Evolutionary conservation across 37 sponge, comb jelly and placozoan genomes (phyloP), one percentile per base, ranked within the genome.

Genomic region (Agelas oroides): DNA sequence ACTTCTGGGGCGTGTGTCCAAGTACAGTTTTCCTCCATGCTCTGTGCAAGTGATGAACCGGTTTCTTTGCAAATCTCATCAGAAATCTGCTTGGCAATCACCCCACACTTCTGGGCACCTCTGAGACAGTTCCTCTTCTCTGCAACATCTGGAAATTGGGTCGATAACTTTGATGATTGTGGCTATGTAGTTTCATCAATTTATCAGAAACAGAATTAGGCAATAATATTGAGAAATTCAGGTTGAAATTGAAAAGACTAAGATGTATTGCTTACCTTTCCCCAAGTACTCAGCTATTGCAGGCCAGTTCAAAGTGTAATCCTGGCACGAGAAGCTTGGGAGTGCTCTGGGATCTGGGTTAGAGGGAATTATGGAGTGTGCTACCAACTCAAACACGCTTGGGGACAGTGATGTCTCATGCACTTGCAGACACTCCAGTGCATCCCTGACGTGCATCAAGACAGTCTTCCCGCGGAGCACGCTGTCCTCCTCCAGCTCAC

Each of bases 231-330:
- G n/a, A n/a, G n/a, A n/a, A n/a, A n/a, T n/a, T n/a, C n/a, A n/a
- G n/a, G n/a, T n/a, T n/a, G n/a, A n/a, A n/a, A n/a, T n/a, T n/a
- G n/a, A n/a, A n/a, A n/a, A n/a, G n/a, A n/a, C n/a, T n/a, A n/a
- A n/a, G n/a, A n/a, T n/a, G n/a, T n/a, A n/a, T n/a, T n/a, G n/a
- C 46, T 12, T 46, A 46, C 68, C 59, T 33, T 69, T 36, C 6
- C 18, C 53, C 20, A 82, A 52, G 63, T 53, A 72, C 59, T 21
- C 53, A 8, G 77, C 28, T 20, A 85, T 69, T 24, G 21, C 34
- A 19, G 19, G 71, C 87, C 87, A 86, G 34, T 86, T 65, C 36
- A 86, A n/a, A 25, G 87, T 86, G 55, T 32, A 38, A 32, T 79
- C 64, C 0, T 52, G 24, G 34, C 35, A 6, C 23, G 63, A n/a